These are phyloP conservation scores for Amphibalanus amphitrite DNA, from an alignment of 1,140 invertebrate species.

Conservation along the genomic window DNA sequence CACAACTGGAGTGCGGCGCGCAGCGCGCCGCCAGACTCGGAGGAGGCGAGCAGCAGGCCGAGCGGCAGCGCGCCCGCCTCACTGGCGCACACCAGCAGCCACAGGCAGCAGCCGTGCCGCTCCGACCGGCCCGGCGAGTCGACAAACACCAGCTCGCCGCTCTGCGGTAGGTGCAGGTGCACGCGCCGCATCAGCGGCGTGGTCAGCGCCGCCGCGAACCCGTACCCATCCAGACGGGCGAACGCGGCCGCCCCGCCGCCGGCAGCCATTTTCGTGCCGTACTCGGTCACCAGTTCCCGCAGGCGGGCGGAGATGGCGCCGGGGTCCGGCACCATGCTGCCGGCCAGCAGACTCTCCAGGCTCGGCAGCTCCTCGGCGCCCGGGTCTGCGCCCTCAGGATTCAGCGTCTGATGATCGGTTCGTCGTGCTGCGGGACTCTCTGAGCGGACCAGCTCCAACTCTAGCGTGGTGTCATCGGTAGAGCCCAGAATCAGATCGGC, in stretches of 20 bases:
- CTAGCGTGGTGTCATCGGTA: neutral
- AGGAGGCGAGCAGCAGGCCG: neutral
- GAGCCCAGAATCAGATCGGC: too few relatives aligned
- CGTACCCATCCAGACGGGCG: neutral
- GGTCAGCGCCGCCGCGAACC: neutral
- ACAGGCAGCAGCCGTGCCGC: conserved; percentile 12
- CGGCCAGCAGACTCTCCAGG: neutral
- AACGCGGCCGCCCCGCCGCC: neutral
- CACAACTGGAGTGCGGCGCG: neutral
- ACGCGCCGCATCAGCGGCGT: conserved; percentile 11
- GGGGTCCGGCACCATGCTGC: neutral
- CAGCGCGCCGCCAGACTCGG: neutral
- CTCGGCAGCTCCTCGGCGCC: neutral
- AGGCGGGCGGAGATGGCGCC: neutral
- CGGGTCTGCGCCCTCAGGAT: neutral
- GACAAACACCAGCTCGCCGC: conserved; percentile 7
- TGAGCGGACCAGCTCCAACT: neutral
- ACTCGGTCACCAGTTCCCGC: neutral
- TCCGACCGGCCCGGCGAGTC: conserved; percentile 13
- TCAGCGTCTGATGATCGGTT: too few relatives aligned
- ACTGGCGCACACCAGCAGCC: neutral
- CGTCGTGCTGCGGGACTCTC: too few relatives aligned
- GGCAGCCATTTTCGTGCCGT: neutral
- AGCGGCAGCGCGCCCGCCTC: neutral
- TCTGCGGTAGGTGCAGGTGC: conserved; percentile 2